Percentiles rank a stretch among this genome's conserved stretches.
Evolutionary conservation across 2,113 vertebrate genomes (phyloP).

Genomic region (Callopanchax toddi): DNA sequence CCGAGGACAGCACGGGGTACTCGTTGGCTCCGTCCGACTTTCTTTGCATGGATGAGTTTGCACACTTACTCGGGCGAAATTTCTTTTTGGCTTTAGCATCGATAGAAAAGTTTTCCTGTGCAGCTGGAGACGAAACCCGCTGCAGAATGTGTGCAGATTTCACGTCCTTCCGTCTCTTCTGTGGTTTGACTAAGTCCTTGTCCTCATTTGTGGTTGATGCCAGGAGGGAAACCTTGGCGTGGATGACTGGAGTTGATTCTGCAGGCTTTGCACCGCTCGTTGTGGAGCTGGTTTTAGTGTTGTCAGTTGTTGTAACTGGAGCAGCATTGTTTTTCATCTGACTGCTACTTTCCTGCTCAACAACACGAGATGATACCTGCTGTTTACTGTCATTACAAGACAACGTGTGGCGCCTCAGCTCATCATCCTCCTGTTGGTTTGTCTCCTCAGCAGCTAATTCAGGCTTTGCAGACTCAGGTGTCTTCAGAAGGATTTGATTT

Average conservation of each 20-base stretch:
- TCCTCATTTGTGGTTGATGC: conserved; percentile 64
- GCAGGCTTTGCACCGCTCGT: conserved; percentile 54
- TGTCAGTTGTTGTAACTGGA: conserved; percentile 57
- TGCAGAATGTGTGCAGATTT: conserved; percentile 73
- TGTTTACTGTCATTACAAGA: conserved; percentile 60
- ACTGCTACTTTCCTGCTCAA: conserved; percentile 57
- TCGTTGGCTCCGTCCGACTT: conserved; percentile 78
- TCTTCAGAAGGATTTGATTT: conserved; percentile 55
- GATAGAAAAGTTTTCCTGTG: conserved; percentile 84
- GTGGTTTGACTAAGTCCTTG: conserved; percentile 67
- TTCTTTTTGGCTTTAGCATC: conserved; percentile 85
- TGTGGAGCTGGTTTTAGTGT: conserved; percentile 54
- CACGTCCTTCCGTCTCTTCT: conserved; percentile 86
- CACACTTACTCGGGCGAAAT: conserved; percentile 73
- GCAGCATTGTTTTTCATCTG: conserved; percentile 67
- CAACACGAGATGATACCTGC: conserved; percentile 35
- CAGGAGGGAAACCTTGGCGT: conserved; percentile 50
- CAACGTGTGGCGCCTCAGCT: conserved; percentile 44
- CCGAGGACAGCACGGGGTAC: conserved; percentile 78
- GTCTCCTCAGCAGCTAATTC: conserved; percentile 41
- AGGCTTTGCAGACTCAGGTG: conserved; percentile 50
- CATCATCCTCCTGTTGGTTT: conserved; percentile 53
- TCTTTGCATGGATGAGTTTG: conserved; percentile 65
- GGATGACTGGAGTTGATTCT: conserved; percentile 59
- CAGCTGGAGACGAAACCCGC: conserved; percentile 74